Base-by-base conservation (phyloP, 2,797 vertebrate species). In the Spheniscus humboldti region DNA sequence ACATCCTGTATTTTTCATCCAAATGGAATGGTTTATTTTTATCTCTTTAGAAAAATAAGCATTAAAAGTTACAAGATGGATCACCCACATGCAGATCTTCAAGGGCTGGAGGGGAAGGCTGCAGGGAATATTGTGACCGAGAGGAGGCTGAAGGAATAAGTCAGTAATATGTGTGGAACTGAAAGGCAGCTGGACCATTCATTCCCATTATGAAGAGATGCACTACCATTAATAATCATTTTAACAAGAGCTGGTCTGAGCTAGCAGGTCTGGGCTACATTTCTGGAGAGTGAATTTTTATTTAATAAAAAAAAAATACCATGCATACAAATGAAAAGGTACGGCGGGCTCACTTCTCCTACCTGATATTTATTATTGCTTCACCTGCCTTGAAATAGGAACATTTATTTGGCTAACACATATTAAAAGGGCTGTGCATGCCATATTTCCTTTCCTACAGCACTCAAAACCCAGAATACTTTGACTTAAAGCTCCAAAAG, bases 171-270 rank as follows among this genome's bases (percentile, higher is more conserved):
- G 66, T 50, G 83, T 45, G 50, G 71, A 91, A 35, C 79, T 87
- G 96, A 72, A 83, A 60, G 94, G 67, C 28, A 37, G 59, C 59
- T 75, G 95, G 41, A 68, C 90, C 84, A 90, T 97, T 83, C 86
- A 39, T 97, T 82, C 95, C 94, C 71, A 84, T 97, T 93, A 97
- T 45, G 83, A 77, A 88, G 64, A 93, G 79, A 41, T 87, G 67
- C 64, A 56, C 56, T 4, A 5, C 90, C 85, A 96, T 97, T 95
- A 97, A 97, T 94, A 95, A 97, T 94, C 45, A 84, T 95, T 93
- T 95, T 81, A 95, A 94, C 85, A 68, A 91, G 91, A 86, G 68
- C 94, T 68, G 86, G 60, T 74, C 82, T 87, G 74, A 95, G 87
- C 85, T 72, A 76, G 79, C 64, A 52, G 80, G 80, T 76, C 88